Conservation (phyloP, 2,888 invertebrate genomes). For the Disparrhopalites patrizii region DNA sequence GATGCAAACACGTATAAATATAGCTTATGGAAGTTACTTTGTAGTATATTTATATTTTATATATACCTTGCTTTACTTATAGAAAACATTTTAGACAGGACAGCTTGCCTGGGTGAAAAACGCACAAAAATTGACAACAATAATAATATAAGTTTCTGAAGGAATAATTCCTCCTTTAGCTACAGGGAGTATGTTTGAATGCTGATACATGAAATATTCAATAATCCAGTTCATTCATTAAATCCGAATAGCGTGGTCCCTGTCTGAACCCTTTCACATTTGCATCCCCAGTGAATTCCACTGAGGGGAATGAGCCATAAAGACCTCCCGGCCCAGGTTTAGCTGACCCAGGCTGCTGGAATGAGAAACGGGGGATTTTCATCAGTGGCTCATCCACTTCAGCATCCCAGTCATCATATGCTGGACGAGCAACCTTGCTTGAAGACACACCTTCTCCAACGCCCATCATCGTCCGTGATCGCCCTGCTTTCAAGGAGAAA, state of each 20-base stretch:
- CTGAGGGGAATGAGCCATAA: background rate
- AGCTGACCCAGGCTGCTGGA: constrained; percentile 26
- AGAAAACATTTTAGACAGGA: constrained; percentile 12
- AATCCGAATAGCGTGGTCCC: constrained; percentile 19
- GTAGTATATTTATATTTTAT: too few relatives aligned
- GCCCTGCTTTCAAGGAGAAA: constrained; percentile 16
- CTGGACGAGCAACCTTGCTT: constrained; percentile 14
- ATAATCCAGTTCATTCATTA: constrained; percentile 27
- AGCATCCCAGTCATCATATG: constrained; percentile 27
- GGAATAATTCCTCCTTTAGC: too few relatives aligned
- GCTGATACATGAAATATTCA: constrained; percentile 22
- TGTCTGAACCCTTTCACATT: constrained; percentile 19
- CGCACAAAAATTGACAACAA: constrained; percentile 9
- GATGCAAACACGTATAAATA: constrained; percentile 26
- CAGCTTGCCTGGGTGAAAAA: background rate
- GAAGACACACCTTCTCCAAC: constrained; percentile 19
- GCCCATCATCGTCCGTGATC: constrained; percentile 38
- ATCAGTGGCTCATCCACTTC: constrained; percentile 31
- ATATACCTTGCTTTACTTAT: constrained; percentile 6
- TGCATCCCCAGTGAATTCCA: background rate
- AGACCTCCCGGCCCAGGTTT: constrained; percentile 9
- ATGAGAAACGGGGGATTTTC: constrained; percentile 39
- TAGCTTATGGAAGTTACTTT: constrained; percentile 23
- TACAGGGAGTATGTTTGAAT: constrained; percentile 18
- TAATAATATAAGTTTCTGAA: too few relatives aligned